A percentile compares a stretch with the other conserved stretches of the same genome.
phyloP scores from a whole-genome alignment of 2,113 vertebrate genomes.

The human (Homo sapiens) region GRCh38 chr7:112866501-112867000 shows the following conservation, averaged over 20 bases:
- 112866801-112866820: neutral
- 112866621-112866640: neutral
- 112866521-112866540: neutral
- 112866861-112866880: neutral
- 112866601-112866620: neutral
- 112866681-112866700: neutral
- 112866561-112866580: neutral
- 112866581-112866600: neutral
- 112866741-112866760: neutral
- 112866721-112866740: neutral
- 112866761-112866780: neutral
- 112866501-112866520: neutral
- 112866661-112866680: neutral
- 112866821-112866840: slow-evolving; percentile 13
- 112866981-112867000: neutral
- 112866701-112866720: neutral
- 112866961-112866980: neutral
- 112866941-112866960: neutral
- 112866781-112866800: neutral
- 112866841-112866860: neutral
- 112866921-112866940: neutral
- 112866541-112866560: neutral
- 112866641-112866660: neutral
- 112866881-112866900: slow-evolving; percentile 19
- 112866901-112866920: neutral